A percentile compares a stretch with the other conserved stretches of the same genome.
phyloP scores from a whole-genome alignment of 2,888 invertebrate genomes.

The Oligia strigilis region DNA sequence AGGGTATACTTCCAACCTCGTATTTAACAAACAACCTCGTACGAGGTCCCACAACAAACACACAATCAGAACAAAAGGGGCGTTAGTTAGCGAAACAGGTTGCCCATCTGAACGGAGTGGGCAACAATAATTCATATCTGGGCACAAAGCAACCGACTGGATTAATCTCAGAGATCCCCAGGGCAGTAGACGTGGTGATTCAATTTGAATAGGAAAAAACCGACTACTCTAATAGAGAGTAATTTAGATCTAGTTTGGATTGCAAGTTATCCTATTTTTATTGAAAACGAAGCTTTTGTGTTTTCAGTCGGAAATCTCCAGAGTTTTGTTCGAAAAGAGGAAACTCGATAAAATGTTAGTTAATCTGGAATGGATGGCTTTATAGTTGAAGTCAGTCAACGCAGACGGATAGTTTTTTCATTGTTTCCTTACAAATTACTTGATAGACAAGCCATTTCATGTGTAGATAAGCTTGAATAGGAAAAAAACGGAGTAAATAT shows the following conservation, averaged over 20 bases:
- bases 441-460: neutral
- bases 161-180: slow-evolving; percentile 73
- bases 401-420: slow-evolving; percentile 25
- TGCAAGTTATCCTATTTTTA: slow-evolving; percentile 58
- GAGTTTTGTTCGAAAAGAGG: slow-evolving; percentile 28
- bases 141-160: slow-evolving; percentile 67
- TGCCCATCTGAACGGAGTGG: slow-evolving; percentile 49
- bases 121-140: slow-evolving; percentile 74
- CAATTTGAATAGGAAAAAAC: slow-evolving; percentile 80
- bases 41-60: slow-evolving; percentile 31
- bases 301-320: slow-evolving; percentile 22
- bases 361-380: neutral
- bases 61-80: slow-evolving; percentile 52
- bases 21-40: slow-evolving; percentile 21
- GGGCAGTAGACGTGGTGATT: slow-evolving; percentile 72
- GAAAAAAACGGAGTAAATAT: neutral
- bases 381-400: slow-evolving; percentile 3
- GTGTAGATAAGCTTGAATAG: neutral
- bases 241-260: slow-evolving; percentile 63
- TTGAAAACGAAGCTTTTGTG: slow-evolving; percentile 54
- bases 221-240: slow-evolving; percentile 62
- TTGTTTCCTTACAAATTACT: slow-evolving; percentile 34
- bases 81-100: slow-evolving; percentile 55
- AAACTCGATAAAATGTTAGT: slow-evolving; percentile 27
- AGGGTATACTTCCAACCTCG: slow-evolving; percentile 16